Base-by-base conservation (phyloP, 2,797 vertebrate species). In the Tangara arthus region DNA sequence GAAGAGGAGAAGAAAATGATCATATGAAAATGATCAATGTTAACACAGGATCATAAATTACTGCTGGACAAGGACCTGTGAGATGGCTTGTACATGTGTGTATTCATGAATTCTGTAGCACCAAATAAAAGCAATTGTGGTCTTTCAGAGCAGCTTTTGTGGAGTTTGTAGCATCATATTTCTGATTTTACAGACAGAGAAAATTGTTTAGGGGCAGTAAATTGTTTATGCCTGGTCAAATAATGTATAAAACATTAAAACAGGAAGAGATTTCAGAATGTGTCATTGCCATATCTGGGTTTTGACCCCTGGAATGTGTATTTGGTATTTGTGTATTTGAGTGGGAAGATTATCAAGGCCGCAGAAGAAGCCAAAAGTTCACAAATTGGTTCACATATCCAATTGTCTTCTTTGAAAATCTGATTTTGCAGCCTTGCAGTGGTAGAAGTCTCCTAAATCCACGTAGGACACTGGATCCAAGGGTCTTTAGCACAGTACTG, bases 281-380 rank as follows among this genome's bases (percentile, higher is more conserved):
- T n/a, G 12, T 78, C 2, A 0, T 66, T 56, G 13, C 7, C 0
- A 0, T 17, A 22, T 52, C 22, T 34, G n/a, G 14, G 11, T 56
- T 88, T 80, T 79, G 18, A 76, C 2, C 26, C 50, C 19, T 10
- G 16, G 12, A 71, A 49, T 23, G 17, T 57, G 34, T 4, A 37
- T 63, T 57, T 32, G 3, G 34, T 4, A 37, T 63, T 57, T 32
- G 3, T 37, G 8, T 52, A 18, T 61, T 68, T 82, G 18, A 79
- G 12, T 47, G 20, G 49, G 26, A 92, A 82, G 37, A 59, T 52
- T 73, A 32, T 28, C 12, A 49, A 57, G 63, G 30, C 19, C 30
- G 37, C 11, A 87, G n/a, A 82, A 59, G 28, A 73, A 41, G 12
- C 26, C 12, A 22, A 59, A 87, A 77, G 3, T 7, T 85, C 26